Percentiles rank a stretch among this genome's conserved stretches.
These are phyloP conservation scores for Sphaerodactylus townsendi DNA, from an alignment of 2,113 vertebrate species.

Conservation along the genomic window DNA sequence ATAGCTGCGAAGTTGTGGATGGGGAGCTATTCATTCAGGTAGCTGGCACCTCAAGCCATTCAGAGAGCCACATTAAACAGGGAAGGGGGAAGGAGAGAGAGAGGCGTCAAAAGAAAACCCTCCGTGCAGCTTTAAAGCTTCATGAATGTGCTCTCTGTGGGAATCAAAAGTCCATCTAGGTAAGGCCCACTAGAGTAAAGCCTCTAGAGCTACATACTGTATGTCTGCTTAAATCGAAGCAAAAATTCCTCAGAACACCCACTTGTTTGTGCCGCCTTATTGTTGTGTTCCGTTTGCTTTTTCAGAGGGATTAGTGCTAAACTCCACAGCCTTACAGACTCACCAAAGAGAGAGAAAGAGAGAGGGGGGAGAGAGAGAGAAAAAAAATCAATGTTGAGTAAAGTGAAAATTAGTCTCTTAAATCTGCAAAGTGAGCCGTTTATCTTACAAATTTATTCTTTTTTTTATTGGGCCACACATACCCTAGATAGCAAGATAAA, in stretches of 20 bases:
- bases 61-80: conserved; percentile 28
- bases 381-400: conserved; percentile 63
- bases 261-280: conserved; percentile 67
- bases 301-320: conserved; percentile 78
- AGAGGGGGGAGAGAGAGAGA: neutral
- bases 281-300: conserved; percentile 75
- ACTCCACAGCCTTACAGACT: conserved; percentile 69
- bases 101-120: conserved; percentile 41
- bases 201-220: conserved; percentile 54
- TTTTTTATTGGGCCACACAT: conserved; percentile 80
- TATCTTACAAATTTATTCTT: conserved; percentile 83
- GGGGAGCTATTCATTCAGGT: conserved; percentile 52
- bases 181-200: conserved; percentile 47
- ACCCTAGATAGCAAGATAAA: conserved; percentile 77
- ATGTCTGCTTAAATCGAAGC: conserved; percentile 67
- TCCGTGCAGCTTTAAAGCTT: conserved; percentile 51
- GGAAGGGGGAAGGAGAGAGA: neutral
- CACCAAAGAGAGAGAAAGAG: conserved; percentile 52
- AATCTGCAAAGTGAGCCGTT: conserved; percentile 80
- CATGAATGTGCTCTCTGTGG: conserved; percentile 55
- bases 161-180: conserved; percentile 62
- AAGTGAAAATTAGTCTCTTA: conserved; percentile 82
- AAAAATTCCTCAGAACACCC: conserved; percentile 78
- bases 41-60: conserved; percentile 19
- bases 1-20: conserved; percentile 25